These are phyloP conservation scores for Pangasius djambal DNA, from an alignment of 2,797 vertebrate species.

Conservation along the genomic window DNA sequence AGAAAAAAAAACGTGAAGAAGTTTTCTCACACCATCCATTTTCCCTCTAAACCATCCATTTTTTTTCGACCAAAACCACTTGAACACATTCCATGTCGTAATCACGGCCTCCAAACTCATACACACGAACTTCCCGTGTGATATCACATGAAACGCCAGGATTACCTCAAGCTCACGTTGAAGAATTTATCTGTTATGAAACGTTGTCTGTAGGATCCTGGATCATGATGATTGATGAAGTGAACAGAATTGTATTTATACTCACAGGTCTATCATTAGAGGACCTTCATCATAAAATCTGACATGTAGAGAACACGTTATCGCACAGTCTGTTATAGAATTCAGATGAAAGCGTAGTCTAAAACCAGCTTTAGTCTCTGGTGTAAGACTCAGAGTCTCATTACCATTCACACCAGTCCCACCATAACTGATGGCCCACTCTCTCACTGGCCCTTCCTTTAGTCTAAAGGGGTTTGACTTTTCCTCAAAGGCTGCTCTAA, in stretches of 20 bases:
- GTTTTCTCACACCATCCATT: neutral
- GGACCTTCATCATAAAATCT: neutral
- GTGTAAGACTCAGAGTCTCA: conserved; percentile 41
- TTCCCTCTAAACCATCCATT: neutral
- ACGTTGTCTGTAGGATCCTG: neutral
- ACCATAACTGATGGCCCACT: conserved; percentile 38
- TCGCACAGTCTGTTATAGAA: neutral
- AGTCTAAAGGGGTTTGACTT: conserved; percentile 43
- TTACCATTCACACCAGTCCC: conserved; percentile 48
- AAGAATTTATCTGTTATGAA: neutral
- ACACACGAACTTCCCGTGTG: neutral
- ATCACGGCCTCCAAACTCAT: neutral
- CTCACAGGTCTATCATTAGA: neutral
- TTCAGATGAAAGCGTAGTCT: neutral
- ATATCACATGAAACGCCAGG: neutral
- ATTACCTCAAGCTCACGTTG: neutral
- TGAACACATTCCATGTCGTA: neutral
- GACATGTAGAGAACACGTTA: neutral
- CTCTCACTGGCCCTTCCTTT: conserved; percentile 40
- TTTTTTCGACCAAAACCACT: neutral
- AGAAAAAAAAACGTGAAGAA: neutral
- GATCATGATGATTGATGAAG: neutral
- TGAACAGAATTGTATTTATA: neutral
- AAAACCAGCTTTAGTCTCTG: conserved; percentile 25
- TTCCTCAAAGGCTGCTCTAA: conserved; percentile 37